phyloP scores from a whole-genome alignment of 2,113 vertebrate species.

The Tricholaema leucomelas region DNA sequence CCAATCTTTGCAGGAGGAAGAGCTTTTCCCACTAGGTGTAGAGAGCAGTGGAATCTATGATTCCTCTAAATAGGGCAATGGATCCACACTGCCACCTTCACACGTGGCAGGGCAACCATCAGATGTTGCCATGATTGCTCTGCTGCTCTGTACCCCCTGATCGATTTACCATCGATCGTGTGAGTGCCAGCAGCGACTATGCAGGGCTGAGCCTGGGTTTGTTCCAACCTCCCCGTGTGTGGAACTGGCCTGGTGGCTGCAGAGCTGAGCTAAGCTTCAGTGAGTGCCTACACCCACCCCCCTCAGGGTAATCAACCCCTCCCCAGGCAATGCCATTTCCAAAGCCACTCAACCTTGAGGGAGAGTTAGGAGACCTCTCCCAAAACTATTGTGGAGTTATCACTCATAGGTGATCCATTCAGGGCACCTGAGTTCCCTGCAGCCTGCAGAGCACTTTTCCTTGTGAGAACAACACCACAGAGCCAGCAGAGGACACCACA shows the following conservation, averaged over 20 bases:
- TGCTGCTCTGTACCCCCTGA: not conserved
- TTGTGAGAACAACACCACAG: fast-evolving
- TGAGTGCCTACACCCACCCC: fast-evolving
- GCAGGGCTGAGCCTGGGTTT: not conserved
- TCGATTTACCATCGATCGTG: not conserved
- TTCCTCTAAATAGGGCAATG: not conserved
- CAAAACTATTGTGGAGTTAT: not conserved
- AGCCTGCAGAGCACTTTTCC: not conserved
- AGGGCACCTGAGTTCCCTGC: not conserved
- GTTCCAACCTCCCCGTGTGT: not conserved
- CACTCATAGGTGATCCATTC: not conserved
- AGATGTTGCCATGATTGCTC: not conserved
- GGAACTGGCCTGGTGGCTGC: not conserved
- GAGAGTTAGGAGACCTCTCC: not conserved
- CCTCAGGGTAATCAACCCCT: not conserved
- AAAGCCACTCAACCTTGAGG: not conserved
- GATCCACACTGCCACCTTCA: not conserved
- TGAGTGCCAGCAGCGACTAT: not conserved
- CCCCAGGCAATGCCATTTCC: not conserved
- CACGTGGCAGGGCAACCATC: not conserved
- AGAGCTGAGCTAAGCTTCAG: not conserved
- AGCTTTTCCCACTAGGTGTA: not conserved
- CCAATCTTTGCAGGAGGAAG: not conserved
- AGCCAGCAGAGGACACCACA: fast-evolving
- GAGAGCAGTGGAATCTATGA: not conserved